A percentile compares a stretch with the other conserved stretches of the same genome.
Conservation (phyloP, 1,140 invertebrate species). For the Drosophila busckii region DNA sequence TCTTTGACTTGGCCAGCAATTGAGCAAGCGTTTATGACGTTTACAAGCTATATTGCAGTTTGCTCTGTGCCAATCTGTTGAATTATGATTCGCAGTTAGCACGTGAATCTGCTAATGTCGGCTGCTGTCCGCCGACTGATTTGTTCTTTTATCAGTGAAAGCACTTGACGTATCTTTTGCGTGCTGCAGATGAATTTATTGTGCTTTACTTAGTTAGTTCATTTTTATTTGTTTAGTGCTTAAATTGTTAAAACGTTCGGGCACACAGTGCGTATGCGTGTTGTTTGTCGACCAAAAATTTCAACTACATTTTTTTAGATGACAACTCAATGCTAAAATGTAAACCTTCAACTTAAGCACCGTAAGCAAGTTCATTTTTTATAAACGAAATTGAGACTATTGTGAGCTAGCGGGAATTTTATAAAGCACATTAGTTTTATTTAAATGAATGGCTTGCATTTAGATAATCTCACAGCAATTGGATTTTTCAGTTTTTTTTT, state of each 20-base stretch:
- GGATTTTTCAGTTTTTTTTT: too few relatives aligned
- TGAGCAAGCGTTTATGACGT: too few relatives aligned
- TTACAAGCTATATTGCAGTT: conserved; percentile 17
- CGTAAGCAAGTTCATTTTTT: too few relatives aligned
- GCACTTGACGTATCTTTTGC: conserved; percentile 32
- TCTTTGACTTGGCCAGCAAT: too few relatives aligned
- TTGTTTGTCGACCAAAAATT: conserved; percentile 38
- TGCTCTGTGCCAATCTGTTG: conserved; percentile 53
- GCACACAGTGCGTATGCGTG: conserved; percentile 57
- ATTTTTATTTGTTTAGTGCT: conserved; percentile 36
- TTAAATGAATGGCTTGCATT: too few relatives aligned
- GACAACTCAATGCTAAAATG: too few relatives aligned
- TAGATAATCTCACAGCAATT: too few relatives aligned
- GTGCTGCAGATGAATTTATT: conserved; percentile 50
- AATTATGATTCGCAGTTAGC: conserved; percentile 47
- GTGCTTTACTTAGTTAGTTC: conserved; percentile 3
- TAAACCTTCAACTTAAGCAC: too few relatives aligned
- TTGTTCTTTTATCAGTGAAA: conserved; percentile 12
- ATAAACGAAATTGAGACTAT: too few relatives aligned
- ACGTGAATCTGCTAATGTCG: conserved; percentile 44
- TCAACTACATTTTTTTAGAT: too few relatives aligned
- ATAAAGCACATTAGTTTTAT: too few relatives aligned
- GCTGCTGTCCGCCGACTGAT: conserved; percentile 33
- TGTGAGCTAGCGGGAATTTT: too few relatives aligned
- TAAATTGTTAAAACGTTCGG: conserved; percentile 42